Conservation (phyloP, 2,797 vertebrate species). For the Sarcophilus harrisii region DNA sequence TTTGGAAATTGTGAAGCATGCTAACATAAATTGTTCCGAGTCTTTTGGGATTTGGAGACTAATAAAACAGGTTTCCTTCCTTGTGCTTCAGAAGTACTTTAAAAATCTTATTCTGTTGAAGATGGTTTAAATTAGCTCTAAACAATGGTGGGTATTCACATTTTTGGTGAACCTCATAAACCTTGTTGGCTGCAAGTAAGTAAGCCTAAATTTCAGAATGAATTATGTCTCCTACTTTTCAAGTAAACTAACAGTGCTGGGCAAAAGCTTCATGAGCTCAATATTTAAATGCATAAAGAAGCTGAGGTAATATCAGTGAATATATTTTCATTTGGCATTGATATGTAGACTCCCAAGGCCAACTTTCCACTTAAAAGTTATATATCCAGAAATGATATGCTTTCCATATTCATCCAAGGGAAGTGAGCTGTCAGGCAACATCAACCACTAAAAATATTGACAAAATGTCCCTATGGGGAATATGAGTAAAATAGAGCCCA, state of each 20-base stretch:
- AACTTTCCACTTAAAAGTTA: constrained; percentile 48
- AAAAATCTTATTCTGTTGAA: constrained; percentile 61
- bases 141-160: constrained; percentile 73
- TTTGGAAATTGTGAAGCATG: constrained; percentile 58
- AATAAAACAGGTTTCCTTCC: constrained; percentile 58
- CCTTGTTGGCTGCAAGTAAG: constrained; percentile 32
- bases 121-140: constrained; percentile 76
- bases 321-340: constrained; percentile 15
- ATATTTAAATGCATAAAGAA: constrained; percentile 13
- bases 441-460: not conserved
- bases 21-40: constrained; percentile 50
- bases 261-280: constrained; percentile 5
- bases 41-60: constrained; percentile 44
- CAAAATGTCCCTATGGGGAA: not conserved
- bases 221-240: constrained; percentile 48
- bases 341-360: constrained; percentile 33
- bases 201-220: constrained; percentile 40
- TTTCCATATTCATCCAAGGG: constrained; percentile 1
- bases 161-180: constrained; percentile 67
- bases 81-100: constrained; percentile 51
- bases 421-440: constrained; percentile 41
- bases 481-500: not conserved
- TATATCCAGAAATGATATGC: constrained; percentile 47
- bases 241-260: constrained; percentile 39
- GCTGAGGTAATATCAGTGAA: not conserved